phyloP scores from a whole-genome alignment of 2,797 vertebrate genomes.

The Pipistrellus nathusii region DNA sequence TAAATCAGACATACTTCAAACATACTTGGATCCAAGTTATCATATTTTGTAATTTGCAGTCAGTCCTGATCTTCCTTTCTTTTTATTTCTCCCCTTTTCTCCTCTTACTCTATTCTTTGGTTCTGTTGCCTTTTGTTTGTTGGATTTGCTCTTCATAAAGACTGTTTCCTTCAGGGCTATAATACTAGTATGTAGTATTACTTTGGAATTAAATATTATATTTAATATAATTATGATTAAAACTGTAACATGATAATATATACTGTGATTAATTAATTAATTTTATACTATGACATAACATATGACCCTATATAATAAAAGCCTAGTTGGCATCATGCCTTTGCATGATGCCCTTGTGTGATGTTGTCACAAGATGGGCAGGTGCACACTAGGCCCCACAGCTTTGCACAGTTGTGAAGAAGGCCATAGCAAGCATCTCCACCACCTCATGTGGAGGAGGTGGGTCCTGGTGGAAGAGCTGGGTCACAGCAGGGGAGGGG shows the following conservation, averaged over 20 bases:
- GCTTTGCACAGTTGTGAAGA: too few species aligned
- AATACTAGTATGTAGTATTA: neutral
- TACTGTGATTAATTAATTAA: neutral
- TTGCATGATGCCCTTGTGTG: too few species aligned
- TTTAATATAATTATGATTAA: neutral
- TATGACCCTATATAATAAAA: neutral
- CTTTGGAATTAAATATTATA: neutral
- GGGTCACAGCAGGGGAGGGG: too few species aligned
- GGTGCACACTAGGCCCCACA: too few species aligned
- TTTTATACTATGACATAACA: neutral
- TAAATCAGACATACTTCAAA: neutral
- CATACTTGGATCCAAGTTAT: neutral
- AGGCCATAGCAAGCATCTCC: too few species aligned
- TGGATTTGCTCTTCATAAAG: neutral
- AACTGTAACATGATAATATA: neutral
- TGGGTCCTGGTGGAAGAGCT: too few species aligned
- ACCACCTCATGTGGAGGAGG: accelerated
- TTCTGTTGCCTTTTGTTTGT: neutral
- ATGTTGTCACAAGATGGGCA: too few species aligned
- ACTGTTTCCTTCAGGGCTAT: constrained; percentile 1
- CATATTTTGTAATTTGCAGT: neutral
- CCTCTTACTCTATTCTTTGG: neutral
- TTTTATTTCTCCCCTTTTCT: neutral
- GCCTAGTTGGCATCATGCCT: too few species aligned
- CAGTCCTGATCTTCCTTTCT: neutral